Conservation (phyloP, 2,888 invertebrate genomes). For the Petrolisthes manimaculis region DNA sequence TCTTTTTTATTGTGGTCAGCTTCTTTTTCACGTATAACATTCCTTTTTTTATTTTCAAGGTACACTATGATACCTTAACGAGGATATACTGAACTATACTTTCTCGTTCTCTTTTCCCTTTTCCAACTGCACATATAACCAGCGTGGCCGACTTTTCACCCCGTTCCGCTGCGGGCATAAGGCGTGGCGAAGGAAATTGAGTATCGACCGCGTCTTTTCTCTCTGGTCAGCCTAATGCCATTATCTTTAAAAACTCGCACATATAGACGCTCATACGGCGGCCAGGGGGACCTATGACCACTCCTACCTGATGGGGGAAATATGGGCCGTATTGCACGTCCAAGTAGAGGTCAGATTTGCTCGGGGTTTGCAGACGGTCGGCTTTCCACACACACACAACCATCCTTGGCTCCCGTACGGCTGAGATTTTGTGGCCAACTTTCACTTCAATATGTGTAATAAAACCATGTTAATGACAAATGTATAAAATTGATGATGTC, state of each 20-base stretch:
- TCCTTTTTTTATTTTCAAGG: too few species aligned
- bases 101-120: neutral
- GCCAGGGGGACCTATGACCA: neutral
- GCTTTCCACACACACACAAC: too few species aligned
- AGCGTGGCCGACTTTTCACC: conserved; percentile 16
- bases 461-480: too few species aligned
- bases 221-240: conserved; percentile 56
- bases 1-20: too few species aligned
- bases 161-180: conserved; percentile 15
- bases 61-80: too few species aligned
- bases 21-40: too few species aligned
- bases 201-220: conserved; percentile 49
- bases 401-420: conserved; percentile 1
- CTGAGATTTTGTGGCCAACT: conserved; percentile 10
- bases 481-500: too few species aligned
- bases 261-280: neutral
- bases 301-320: neutral
- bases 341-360: neutral
- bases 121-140: neutral
- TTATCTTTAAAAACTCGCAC: conserved; percentile 53
- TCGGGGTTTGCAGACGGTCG: too few species aligned
- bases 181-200: conserved; percentile 49
- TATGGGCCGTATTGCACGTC: neutral
- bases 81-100: too few species aligned
- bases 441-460: conserved; percentile 3